A percentile compares a stretch with the other conserved stretches of the same genome.
phyloP scores from a whole-genome alignment of 2,113 vertebrate species.

The Peromyscus californicus region DNA sequence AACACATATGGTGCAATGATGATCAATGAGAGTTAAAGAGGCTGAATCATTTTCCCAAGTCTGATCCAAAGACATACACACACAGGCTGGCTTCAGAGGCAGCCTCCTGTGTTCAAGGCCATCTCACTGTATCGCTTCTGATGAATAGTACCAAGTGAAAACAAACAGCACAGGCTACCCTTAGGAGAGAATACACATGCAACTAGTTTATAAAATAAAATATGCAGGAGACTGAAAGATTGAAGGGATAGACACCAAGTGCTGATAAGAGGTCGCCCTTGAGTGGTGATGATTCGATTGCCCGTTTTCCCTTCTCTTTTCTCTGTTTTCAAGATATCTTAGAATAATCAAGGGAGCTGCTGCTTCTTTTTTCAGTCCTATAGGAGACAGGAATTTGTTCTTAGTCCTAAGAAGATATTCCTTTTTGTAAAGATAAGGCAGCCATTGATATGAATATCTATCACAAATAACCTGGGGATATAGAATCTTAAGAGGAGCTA shows the following conservation, averaged over 20 bases:
- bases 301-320: neutral
- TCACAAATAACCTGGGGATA: constrained; percentile 43
- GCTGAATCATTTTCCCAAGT: neutral
- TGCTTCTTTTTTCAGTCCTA: neutral
- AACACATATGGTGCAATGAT: neutral
- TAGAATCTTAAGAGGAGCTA: neutral
- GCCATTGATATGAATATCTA: neutral
- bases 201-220: constrained; percentile 39
- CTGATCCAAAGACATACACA: neutral
- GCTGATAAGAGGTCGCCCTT: neutral
- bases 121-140: neutral
- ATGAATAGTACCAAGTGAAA: neutral
- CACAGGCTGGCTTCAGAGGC: neutral
- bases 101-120: neutral
- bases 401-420: neutral
- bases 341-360: neutral
- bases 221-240: neutral
- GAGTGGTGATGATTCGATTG: neutral
- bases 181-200: constrained; percentile 13
- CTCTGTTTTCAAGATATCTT: constrained; percentile 7
- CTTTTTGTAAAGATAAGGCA: constrained; percentile 43
- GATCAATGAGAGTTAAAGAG: neutral
- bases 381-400: neutral
- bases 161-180: neutral
- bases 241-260: constrained; percentile 9